A percentile compares a stretch with the other conserved stretches of the same genome.
These are phyloP conservation scores for Orthosia gothica DNA, from an alignment of 2,888 invertebrate genomes.

Conservation along the genomic window DNA sequence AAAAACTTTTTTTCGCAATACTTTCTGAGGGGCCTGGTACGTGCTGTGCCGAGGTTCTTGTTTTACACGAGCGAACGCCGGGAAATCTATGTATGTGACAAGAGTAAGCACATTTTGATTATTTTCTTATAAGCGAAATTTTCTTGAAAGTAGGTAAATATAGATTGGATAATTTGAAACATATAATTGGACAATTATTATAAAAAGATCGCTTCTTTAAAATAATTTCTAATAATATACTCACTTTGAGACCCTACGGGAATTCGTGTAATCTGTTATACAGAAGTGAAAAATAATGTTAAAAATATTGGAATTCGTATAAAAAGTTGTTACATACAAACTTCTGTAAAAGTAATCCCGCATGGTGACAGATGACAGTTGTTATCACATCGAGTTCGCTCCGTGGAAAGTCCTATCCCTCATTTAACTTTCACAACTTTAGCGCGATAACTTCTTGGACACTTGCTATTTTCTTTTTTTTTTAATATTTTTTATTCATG, in stretches of 20 bases:
- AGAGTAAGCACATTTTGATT: conserved; percentile 7
- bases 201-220: too few relatives aligned
- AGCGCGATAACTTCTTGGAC: conserved; percentile 37
- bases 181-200: too few relatives aligned
- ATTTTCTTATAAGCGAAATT: background rate
- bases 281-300: too few relatives aligned
- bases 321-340: conserved; percentile 6
- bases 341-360: conserved; percentile 13
- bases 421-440: too few relatives aligned
- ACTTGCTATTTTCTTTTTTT: conserved; percentile 53
- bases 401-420: conserved; percentile 44
- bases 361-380: conserved; percentile 50
- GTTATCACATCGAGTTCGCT: conserved; percentile 25
- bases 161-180: too few relatives aligned
- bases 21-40: too few relatives aligned
- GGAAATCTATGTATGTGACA: conserved; percentile 32
- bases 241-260: background rate
- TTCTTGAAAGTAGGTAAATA: background rate
- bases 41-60: conserved; percentile 3
- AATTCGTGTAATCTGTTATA: background rate
- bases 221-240: background rate
- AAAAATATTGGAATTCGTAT: background rate
- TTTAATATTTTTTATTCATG: too few relatives aligned
- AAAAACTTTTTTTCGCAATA: too few relatives aligned
- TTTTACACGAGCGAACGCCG: conserved; percentile 11